A percentile compares a stretch with the other conserved stretches of the same genome.
phyloP scores from a whole-genome alignment of 2,113 vertebrate genomes.

The Paedocypris sp. region DNA sequence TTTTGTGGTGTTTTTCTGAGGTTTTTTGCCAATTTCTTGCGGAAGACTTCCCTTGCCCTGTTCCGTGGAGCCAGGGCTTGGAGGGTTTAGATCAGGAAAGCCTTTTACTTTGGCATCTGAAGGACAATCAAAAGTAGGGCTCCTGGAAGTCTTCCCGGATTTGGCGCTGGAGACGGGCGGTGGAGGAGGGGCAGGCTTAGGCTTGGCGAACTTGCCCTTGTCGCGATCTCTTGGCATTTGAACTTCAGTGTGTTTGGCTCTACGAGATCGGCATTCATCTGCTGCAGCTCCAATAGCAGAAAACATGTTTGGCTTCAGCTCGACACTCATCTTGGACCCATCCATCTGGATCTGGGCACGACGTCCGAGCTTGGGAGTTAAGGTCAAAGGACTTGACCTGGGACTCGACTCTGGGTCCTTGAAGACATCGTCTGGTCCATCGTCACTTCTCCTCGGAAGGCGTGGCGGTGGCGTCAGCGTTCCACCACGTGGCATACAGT shows the following conservation, averaged over 20 bases:
- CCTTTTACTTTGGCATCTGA: constrained; percentile 62
- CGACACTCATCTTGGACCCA: constrained; percentile 59
- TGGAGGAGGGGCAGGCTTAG: constrained; percentile 80
- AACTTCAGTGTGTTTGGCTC: constrained; percentile 69
- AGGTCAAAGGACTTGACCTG: constrained; percentile 73
- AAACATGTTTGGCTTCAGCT: constrained; percentile 57
- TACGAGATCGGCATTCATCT: constrained; percentile 73
- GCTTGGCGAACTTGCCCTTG: constrained; percentile 73
- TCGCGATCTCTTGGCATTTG: constrained; percentile 72
- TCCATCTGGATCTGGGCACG: constrained; percentile 65
- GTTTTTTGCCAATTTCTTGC: constrained; percentile 64
- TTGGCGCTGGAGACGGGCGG: constrained; percentile 65
- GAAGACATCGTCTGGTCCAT: constrained; percentile 64
- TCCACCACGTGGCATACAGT: constrained; percentile 56
- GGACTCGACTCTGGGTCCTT: constrained; percentile 75
- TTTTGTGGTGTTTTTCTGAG: constrained; percentile 60
- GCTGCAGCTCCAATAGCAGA: constrained; percentile 54
- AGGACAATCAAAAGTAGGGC: constrained; percentile 64
- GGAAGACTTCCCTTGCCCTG: constrained; percentile 44
- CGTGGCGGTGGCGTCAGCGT: constrained; percentile 77
- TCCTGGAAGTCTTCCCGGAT: constrained; percentile 64
- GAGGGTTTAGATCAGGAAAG: constrained; percentile 52
- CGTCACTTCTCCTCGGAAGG: constrained; percentile 69
- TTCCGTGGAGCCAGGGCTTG: constrained; percentile 51
- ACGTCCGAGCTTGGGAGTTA: constrained; percentile 75